Evolutionary conservation across 2,797 vertebrate species (phyloP).

Genomic region (Sebastes hubbsi): DNA sequence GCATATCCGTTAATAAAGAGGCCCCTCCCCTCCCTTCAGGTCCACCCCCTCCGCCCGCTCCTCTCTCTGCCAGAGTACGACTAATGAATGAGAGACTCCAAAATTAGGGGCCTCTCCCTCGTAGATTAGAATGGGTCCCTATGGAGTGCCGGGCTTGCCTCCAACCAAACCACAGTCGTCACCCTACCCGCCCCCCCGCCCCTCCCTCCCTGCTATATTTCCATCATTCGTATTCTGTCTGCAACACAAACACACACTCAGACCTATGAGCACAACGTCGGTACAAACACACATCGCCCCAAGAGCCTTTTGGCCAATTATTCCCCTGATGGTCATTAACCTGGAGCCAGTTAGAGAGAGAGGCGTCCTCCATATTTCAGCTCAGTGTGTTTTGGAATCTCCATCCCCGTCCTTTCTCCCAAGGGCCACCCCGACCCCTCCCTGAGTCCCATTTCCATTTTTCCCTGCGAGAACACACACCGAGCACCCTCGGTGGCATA

Average conservation of each 20-base stretch:
- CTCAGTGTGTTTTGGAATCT: slow-evolving; percentile 59
- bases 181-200: slow-evolving; percentile 6
- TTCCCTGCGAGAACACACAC: slow-evolving; percentile 37
- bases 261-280: background rate
- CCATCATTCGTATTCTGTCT: slow-evolving; percentile 67
- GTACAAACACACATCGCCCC: slow-evolving; percentile 36
- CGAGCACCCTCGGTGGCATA: slow-evolving; percentile 28
- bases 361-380: slow-evolving; percentile 70
- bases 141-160: slow-evolving; percentile 64
- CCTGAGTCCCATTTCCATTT: slow-evolving; percentile 44
- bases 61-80: slow-evolving; percentile 63
- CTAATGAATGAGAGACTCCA: slow-evolving; percentile 80
- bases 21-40: slow-evolving; percentile 59
- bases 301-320: slow-evolving; percentile 55
- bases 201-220: slow-evolving; percentile 26
- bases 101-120: slow-evolving; percentile 76
- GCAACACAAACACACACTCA: slow-evolving; percentile 47
- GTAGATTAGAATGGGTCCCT: slow-evolving; percentile 77
- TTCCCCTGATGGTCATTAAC: slow-evolving; percentile 81
- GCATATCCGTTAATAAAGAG: slow-evolving; percentile 74
- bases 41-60: slow-evolving; percentile 45
- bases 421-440: slow-evolving; percentile 12
- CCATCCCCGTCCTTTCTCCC: slow-evolving; percentile 36
- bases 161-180: slow-evolving; percentile 67
- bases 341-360: slow-evolving; percentile 65